These are phyloP conservation scores for Sphaerolaimus hirsutus DNA, from an alignment of 2,888 invertebrate genomes.

Conservation along the genomic window DNA sequence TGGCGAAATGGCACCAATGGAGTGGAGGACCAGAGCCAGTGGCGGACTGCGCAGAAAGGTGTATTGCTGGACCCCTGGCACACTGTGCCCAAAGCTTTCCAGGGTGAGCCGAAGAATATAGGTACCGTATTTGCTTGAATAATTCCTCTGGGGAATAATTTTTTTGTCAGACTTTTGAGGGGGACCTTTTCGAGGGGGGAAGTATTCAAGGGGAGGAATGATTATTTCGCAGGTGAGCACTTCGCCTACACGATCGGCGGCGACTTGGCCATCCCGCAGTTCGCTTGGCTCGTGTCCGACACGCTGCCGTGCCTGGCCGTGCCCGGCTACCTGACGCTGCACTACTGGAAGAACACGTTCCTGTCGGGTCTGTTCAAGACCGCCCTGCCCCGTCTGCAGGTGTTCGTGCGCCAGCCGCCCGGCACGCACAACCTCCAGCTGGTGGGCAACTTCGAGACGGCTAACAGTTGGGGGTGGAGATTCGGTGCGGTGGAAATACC, in stretches of 20 bases:
- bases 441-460: not conserved
- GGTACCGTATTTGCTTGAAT: too few species aligned
- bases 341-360: slow-evolving; percentile 4
- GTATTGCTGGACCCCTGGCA: slow-evolving; percentile 1
- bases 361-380: not conserved
- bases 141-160: too few species aligned
- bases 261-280: not conserved
- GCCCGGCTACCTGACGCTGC: not conserved
- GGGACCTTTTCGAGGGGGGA: too few species aligned
- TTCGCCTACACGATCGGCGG: not conserved
- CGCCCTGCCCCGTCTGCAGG: not conserved
- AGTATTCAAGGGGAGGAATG: too few species aligned
- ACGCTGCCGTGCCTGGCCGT: not conserved
- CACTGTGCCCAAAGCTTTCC: not conserved
- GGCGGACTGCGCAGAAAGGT: not conserved
- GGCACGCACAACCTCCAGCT: not conserved
- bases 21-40: not conserved
- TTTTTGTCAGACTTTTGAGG: too few species aligned
- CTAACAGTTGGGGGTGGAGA: slow-evolving; percentile 1
- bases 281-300: not conserved
- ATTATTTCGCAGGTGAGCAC: too few species aligned
- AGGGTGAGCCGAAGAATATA: too few species aligned
- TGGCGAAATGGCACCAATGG: not conserved
- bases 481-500: not conserved
- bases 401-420: not conserved